Base-by-base conservation (phyloP, 2,888 invertebrate genomes). In the Hemicrepidius hirtus region DNA sequence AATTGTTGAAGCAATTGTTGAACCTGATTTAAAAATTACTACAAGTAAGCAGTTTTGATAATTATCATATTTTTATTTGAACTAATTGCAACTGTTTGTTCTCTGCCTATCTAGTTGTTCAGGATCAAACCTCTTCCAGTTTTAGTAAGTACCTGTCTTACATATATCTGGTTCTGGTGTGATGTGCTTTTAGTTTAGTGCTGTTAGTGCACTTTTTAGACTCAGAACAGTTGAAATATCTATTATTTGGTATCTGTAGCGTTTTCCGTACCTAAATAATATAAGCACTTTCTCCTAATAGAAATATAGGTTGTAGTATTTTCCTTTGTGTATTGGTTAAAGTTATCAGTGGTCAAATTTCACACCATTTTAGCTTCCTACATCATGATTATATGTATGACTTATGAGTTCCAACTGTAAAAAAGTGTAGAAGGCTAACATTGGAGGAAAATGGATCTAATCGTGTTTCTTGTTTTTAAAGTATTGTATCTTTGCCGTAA, bases 111-210 rank as follows among this genome's bases (percentile, higher is more conserved):
- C 90, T 92, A 97, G 97, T 95, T 97, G 92, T 97, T 97, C 96
- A 95, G 97, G 96, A 97, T 97, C 91, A 96, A 95, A 93, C 97
- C 97, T 90, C 95, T 96, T 91, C 97, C 96, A 92, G 96, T 96
- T 90, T 94, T 97, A 93, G 97, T 97, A 97, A 97, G 97, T 97
- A 96, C 89, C 86, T 84, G 63, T 72, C 71, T 69, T 70, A 74
- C 71, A 72, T 69, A 62, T 68, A 77, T 79, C 84, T 84, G 84
- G 84, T 84, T 80, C 80, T 83, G 84, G 82, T 85, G 84, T 84
- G 83, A 84, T 85, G 84, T 84, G 85, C 84, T 84, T 86, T 87
- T 82, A 68, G 71, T 71, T 68, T 74, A 71, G 63, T 62, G 68
- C 69, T 70, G 12, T 40, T 68, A 69, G 67, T 67, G 68, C 68